Percentiles rank a stretch among this genome's conserved stretches.
Evolutionary conservation across 1,140 invertebrate species (phyloP).

Genomic region (Drosophila nasuta): DNA sequence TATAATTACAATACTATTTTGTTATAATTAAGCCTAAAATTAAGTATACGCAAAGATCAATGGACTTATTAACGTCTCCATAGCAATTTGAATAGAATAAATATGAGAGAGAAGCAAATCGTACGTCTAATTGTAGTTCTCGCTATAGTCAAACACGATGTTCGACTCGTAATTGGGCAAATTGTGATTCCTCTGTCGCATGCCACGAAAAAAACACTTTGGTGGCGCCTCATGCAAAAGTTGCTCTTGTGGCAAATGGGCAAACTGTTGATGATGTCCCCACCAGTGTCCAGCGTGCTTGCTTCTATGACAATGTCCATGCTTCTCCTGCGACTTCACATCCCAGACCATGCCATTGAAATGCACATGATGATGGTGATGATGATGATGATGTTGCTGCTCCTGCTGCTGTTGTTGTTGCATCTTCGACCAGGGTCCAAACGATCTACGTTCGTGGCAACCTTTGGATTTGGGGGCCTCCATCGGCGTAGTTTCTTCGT

Average conservation of each 20-base stretch:
- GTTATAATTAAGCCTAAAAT: not conserved
- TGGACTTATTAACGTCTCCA: not conserved
- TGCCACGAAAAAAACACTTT: constrained; percentile 1
- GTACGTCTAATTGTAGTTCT: constrained; percentile 13
- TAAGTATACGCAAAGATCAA: constrained; percentile 1
- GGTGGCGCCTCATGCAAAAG: not conserved
- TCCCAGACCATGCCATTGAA: not conserved
- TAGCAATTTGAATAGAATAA: constrained; percentile 14
- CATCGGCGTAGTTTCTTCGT: not conserved
- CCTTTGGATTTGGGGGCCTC: not conserved
- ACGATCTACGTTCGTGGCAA: not conserved
- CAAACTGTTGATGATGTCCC: not conserved
- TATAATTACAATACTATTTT: constrained; percentile 8
- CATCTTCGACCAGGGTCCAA: not conserved
- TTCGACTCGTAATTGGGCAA: not conserved
- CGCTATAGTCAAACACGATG: constrained; percentile 2
- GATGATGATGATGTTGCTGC: constrained; percentile 2
- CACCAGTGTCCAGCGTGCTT: not conserved
- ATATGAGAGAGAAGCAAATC: constrained; percentile 9
- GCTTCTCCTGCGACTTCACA: not conserved
- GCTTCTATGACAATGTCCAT: not conserved
- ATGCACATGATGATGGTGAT: constrained; percentile 1
- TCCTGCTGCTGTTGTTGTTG: not conserved
- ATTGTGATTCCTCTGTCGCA: not conserved
- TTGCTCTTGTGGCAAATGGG: not conserved